These are phyloP conservation scores for Omphaloscelis lunosa DNA, from an alignment of 2,888 invertebrate genomes.

Conservation along the genomic window DNA sequence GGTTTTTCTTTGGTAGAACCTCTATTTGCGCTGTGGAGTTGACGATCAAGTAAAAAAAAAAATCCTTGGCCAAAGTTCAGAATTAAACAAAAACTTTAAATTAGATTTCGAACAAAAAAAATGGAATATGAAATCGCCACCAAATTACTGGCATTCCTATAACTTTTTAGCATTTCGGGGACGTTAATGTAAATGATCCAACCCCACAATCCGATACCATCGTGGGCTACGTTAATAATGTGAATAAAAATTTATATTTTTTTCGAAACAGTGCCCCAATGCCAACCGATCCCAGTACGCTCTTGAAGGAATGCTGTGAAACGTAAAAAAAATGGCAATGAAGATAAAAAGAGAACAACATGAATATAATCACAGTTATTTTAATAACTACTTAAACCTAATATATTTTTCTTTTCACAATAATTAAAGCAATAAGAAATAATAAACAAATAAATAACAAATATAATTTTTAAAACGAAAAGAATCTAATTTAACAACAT, in stretches of 20 bases:
- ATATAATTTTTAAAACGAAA: too few species aligned
- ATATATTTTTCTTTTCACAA: not conserved
- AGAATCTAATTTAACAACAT: too few species aligned
- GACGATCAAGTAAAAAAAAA: not conserved
- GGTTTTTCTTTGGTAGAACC: too few species aligned
- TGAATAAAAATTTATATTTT: not conserved
- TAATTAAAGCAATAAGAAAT: not conserved
- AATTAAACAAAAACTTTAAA: not conserved
- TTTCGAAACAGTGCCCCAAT: too few species aligned
- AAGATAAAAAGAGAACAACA: not conserved
- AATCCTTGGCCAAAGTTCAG: too few species aligned
- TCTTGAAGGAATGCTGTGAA: not conserved
- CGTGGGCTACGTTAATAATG: not conserved
- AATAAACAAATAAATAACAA: too few species aligned
- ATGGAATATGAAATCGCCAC: too few species aligned
- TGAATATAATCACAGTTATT: not conserved
- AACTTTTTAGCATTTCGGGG: not conserved
- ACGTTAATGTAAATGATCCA: not conserved
- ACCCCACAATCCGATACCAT: too few species aligned
- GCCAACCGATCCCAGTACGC: not conserved
- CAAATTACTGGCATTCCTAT: not conserved
- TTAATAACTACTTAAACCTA: not conserved
- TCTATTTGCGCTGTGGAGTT: not conserved
- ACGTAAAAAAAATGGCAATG: not conserved
- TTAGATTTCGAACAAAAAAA: not conserved